Conservation (phyloP, 1,140 invertebrate genomes). For the Carposina sasakii region DNA sequence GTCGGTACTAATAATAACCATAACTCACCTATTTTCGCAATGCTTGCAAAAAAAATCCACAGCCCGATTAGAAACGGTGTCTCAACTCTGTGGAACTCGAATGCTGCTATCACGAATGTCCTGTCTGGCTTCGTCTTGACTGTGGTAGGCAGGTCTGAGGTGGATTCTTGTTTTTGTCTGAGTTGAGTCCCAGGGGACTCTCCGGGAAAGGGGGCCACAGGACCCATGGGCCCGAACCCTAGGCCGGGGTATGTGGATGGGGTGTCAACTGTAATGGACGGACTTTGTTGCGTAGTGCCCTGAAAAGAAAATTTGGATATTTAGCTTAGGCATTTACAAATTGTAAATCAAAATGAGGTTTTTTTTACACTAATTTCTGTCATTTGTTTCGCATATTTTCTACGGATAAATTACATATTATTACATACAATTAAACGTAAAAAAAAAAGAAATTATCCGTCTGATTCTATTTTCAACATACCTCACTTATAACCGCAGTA, state of each 20-base stretch:
- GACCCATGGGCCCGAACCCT: conserved; percentile 64
- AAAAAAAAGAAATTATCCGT: no score
- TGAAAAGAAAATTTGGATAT: conserved; percentile 37
- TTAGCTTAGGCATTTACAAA: no score
- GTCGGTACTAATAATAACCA: no score
- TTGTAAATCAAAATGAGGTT: no score
- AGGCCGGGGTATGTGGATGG: conserved; percentile 58
- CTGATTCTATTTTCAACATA: no score
- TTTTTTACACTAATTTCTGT: no score
- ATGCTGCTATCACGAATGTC: conserved; percentile 80
- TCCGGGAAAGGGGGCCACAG: conserved; percentile 49
- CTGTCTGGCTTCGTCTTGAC: conserved; percentile 41
- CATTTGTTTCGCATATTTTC: no score
- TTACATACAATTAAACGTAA: no score
- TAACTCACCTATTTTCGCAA: conserved; percentile 94
- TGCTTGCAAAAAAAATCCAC: conserved; percentile 95
- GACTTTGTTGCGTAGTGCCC: conserved; percentile 63
- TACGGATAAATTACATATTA: no score
- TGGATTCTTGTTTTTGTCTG: conserved; percentile 45
- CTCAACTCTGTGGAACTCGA: conserved; percentile 91
- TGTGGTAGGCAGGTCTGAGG: conserved; percentile 39
- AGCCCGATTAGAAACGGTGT: conserved; percentile 94
- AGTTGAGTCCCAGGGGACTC: conserved; percentile 49
- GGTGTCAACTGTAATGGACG: conserved; percentile 66
- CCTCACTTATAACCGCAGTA: no score